Evolutionary conservation across 2,113 vertebrate species (phyloP), one percentile per base, ranked within the genome.

Genomic region (Epinephelus cyanopodus): DNA sequence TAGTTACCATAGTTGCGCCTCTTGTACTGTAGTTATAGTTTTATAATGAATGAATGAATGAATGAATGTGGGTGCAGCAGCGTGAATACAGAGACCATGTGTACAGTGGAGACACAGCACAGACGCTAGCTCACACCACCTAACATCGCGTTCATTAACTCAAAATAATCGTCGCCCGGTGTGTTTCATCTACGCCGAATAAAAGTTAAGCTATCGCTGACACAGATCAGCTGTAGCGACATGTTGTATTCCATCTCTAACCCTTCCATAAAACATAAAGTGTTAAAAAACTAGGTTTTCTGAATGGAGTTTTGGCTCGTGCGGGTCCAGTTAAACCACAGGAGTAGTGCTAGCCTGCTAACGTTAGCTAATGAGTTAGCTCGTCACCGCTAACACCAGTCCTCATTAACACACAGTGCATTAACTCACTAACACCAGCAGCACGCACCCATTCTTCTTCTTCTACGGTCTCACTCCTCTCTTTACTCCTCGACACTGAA

Each of bases 351-450:
- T 10, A 37, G 4, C 27, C 0, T 12, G n/a, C 8, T 21, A 50
- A 65, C 21, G 19, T 7, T n/a, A 2, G 53, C 29, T 17, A 17
- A 19, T 0, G 0, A 7, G 2, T 19, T 17, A 67, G 9, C 17
- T 17, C 0, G 0, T 7, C 6, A 4, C 19, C 45, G 5, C 0
- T 21, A 10, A 27, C 0, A 9, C 1, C 4, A 5, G 0, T 1
- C 1, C 3, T 3, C 9, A n/a, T 65, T 4, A 92, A 89, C 92
- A 95, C 89, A 14, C 14, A 2, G 0, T 21, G 0, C 3, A 2
- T 0, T 0, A 6, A 8, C 6, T 0, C 4, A 15, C 17, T 10
- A 14, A 14, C 1, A 17, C 0, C 0, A 3, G 5, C 9, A n/a
- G n/a, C 15, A 66, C 77, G 0, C 39, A 86, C 79, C 79, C 84